Base-by-base conservation (phyloP, 2,888 invertebrate species). In the Allolobophora icterica region DNA sequence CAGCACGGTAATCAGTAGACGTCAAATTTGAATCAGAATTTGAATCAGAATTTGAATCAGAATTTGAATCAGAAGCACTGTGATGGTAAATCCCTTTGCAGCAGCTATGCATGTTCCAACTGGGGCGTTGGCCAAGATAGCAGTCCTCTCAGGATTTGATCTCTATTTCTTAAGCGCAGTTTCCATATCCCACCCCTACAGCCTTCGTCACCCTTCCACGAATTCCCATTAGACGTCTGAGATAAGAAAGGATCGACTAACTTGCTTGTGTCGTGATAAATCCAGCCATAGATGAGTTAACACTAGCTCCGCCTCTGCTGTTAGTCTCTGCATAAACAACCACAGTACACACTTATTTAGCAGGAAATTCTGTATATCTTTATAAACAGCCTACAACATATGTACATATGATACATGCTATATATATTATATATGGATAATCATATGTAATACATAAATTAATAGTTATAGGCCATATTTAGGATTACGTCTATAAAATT, bases 191-290 rank as follows among this genome's bases (percentile, higher is more conserved):
- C 24, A 5, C 21, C 24, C 52, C 24, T n/a, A 0, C n/a, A n/a
- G 8, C 71, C n/a, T 71, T 71, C 71, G 71, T n/a, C 71, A 52
- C 6, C 30, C n/a, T 71, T 71, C 71, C n/a, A 71, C 13, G 71
- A 71, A n/a, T 42, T 71, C 30, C 13, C 71, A n/a, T n/a, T 71
- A 30, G 71, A 71, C 52, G 19, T 30, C 71, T n/a, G n/a, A n/a
- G n/a, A n/a, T n/a, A 71, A 71, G n/a, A n/a, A 71, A 30, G 8
- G 71, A 8, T 71, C 8, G 71, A 71, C 71, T 71, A n/a, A 71
- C 71, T 71, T n/a, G 71, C 30, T 71, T 71, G 71, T n/a, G 71
- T 71, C n/a, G 71, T 71, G 71, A 71, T 71, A 71, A 71, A 71
- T 71, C 71, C 71, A n/a, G 71, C 30, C 30, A n/a, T 71, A 8